phyloP scores from a whole-genome alignment of 2,888 invertebrate species.

The Drosophila birchii region DNA sequence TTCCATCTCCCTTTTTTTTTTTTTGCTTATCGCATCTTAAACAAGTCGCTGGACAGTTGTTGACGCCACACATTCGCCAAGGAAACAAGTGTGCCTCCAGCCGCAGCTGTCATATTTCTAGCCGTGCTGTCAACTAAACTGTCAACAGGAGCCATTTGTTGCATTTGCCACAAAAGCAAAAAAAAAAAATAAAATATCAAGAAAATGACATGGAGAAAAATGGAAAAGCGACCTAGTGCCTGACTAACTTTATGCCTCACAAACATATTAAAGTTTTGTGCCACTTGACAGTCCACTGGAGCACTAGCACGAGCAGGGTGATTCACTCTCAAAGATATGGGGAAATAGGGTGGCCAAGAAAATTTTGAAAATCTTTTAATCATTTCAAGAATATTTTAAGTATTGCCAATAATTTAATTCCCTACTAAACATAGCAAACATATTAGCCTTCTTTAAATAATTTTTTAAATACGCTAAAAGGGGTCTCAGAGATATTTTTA shows the following conservation, averaged over 20 bases:
- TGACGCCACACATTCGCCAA: slow-evolving; percentile 15
- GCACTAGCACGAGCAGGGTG: slow-evolving; percentile 10
- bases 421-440: too few relatives aligned
- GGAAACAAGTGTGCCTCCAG: slow-evolving; percentile 37
- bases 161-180: slow-evolving; percentile 17
- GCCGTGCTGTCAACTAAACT: slow-evolving; percentile 61
- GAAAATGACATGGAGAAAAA: background rate
- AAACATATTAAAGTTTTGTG: slow-evolving; percentile 35
- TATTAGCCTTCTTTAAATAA: background rate
- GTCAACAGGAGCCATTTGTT: slow-evolving; percentile 60
- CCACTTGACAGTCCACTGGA: slow-evolving; percentile 22
- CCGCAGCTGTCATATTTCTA: slow-evolving; percentile 61
- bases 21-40: slow-evolving; percentile 27
- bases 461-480: too few relatives aligned
- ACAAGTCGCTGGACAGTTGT: slow-evolving; percentile 57
- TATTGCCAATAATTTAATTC: too few relatives aligned
- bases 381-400: too few relatives aligned
- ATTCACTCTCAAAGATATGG: background rate
- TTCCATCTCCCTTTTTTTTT: slow-evolving; percentile 2
- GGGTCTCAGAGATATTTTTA: background rate
- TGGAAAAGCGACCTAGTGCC: slow-evolving; percentile 33
- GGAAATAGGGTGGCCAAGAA: background rate
- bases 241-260: slow-evolving; percentile 24
- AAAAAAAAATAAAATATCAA: background rate
- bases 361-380: background rate